phyloP scores from a whole-genome alignment of 2,113 vertebrate species.

The Phalacrocorax pelagicus region DNA sequence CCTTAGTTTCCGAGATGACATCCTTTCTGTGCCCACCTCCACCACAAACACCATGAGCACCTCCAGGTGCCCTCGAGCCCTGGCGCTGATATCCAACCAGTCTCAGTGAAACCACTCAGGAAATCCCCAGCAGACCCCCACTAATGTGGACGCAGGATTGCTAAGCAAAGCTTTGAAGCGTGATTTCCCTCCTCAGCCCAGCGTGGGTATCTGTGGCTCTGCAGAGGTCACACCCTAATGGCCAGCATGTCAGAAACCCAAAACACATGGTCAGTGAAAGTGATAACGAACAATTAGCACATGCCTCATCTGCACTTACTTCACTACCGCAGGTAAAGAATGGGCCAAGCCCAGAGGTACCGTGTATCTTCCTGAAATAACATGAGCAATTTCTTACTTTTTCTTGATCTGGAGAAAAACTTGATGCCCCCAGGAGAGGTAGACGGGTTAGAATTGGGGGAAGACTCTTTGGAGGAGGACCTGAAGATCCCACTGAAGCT shows the following conservation, averaged over 20 bases:
- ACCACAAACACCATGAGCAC: background rate
- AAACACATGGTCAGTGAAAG: background rate
- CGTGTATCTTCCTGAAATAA: slow-evolving; percentile 63
- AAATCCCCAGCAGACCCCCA: background rate
- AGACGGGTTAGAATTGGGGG: slow-evolving; percentile 79
- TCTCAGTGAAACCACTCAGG: background rate
- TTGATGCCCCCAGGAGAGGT: slow-evolving; percentile 87
- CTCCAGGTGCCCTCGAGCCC: background rate
- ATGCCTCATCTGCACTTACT: slow-evolving; percentile 57
- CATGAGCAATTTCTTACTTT: slow-evolving; percentile 82
- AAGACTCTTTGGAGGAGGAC: slow-evolving; percentile 87
- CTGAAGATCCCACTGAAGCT: slow-evolving; percentile 95
- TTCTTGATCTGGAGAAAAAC: slow-evolving; percentile 89
- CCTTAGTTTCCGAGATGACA: background rate
- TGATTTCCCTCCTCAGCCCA: background rate
- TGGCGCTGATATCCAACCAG: rapidly evolving
- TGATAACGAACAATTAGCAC: slow-evolving; percentile 8
- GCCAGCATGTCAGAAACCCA: background rate
- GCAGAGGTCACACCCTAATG: background rate
- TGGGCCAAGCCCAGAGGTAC: slow-evolving; percentile 57
- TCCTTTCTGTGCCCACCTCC: background rate
- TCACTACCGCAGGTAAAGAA: slow-evolving; percentile 57
- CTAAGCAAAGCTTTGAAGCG: background rate
- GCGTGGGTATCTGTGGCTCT: background rate
- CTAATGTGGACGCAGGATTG: rapidly evolving